Evolutionary conservation across 2,797 vertebrate species (phyloP).

Genomic region (Eutrigla gurnardus): DNA sequence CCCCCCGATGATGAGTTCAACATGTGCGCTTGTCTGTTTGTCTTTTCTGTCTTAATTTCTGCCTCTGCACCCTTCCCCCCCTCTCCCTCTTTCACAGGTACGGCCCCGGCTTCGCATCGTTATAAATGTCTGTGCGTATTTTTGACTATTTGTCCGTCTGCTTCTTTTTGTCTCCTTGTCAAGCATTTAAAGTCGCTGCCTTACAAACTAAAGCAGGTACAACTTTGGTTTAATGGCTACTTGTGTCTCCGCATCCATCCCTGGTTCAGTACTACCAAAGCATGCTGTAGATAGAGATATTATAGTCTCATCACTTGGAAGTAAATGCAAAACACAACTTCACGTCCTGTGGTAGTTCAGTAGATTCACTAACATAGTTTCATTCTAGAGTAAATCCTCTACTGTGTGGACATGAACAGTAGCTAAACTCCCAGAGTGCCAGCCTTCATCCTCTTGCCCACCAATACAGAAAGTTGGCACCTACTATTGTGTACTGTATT

Average conservation of each 20-base stretch:
- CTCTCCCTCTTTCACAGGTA: slow-evolving; percentile 48
- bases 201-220: slow-evolving; percentile 92
- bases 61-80: neutral
- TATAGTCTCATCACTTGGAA: slow-evolving; percentile 24
- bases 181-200: slow-evolving; percentile 89
- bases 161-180: slow-evolving; percentile 73
- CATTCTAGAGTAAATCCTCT: slow-evolving; percentile 34
- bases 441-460: slow-evolving; percentile 44
- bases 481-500: slow-evolving; percentile 50
- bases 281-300: slow-evolving; percentile 65
- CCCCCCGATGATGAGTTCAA: slow-evolving; percentile 49
- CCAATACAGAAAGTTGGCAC: slow-evolving; percentile 55
- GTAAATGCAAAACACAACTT: slow-evolving; percentile 27
- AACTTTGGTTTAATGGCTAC: slow-evolving; percentile 67
- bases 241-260: slow-evolving; percentile 27
- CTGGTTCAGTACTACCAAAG: slow-evolving; percentile 30
- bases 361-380: slow-evolving; percentile 62
- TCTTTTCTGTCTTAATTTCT: slow-evolving; percentile 33
- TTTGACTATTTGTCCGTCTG: slow-evolving; percentile 63
- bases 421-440: slow-evolving; percentile 34
- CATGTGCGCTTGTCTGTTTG: slow-evolving; percentile 46
- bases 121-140: slow-evolving; percentile 43
- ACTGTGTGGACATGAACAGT: slow-evolving; percentile 39
- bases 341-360: neutral
- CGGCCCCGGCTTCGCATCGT: slow-evolving; percentile 23